These are phyloP conservation scores for Polymixis flavicincta DNA, from an alignment of 2,888 invertebrate genomes.

Conservation along the genomic window DNA sequence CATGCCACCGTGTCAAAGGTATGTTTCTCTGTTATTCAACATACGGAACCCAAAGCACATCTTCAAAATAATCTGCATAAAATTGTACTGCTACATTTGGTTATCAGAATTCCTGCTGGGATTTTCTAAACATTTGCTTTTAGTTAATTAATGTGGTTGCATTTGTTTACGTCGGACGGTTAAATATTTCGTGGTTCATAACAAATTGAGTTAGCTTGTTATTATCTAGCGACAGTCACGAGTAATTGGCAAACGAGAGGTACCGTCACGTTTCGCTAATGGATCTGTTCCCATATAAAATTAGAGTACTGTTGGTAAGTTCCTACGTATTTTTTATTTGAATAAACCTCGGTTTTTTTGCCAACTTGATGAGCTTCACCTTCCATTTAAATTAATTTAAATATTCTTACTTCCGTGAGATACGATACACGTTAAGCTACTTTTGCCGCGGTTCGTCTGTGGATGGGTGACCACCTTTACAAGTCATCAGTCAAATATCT, in stretches of 20 bases:
- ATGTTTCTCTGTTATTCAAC: conserved; percentile 15
- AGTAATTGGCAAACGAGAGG: conserved; percentile 74
- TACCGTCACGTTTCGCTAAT: conserved; percentile 71
- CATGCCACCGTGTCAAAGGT: conserved; percentile 20
- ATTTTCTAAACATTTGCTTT: conserved; percentile 74
- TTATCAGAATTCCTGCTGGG: conserved; percentile 67
- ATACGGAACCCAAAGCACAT: conserved; percentile 53
- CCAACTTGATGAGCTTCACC: background rate
- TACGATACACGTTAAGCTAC: too few relatives aligned
- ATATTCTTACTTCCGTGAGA: background rate
- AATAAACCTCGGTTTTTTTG: background rate
- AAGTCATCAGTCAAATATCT: too few relatives aligned
- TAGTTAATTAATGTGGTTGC: conserved; percentile 76
- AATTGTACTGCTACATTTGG: conserved; percentile 54
- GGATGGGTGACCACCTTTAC: too few relatives aligned
- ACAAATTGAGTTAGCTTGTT: conserved; percentile 75
- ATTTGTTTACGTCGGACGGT: conserved; percentile 78
- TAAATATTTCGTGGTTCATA: conserved; percentile 76
- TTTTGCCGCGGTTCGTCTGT: too few relatives aligned
- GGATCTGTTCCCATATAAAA: conserved; percentile 46
- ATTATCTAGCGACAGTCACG: conserved; percentile 75
- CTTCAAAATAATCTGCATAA: conserved; percentile 58
- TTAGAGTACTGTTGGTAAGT: conserved; percentile 3
- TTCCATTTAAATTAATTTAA: background rate
- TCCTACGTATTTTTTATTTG: conserved; percentile 14